Evolutionary conservation across 2,888 invertebrate genomes (phyloP), one percentile per base, ranked within the genome.

Genomic region (Tachina grossa): DNA sequence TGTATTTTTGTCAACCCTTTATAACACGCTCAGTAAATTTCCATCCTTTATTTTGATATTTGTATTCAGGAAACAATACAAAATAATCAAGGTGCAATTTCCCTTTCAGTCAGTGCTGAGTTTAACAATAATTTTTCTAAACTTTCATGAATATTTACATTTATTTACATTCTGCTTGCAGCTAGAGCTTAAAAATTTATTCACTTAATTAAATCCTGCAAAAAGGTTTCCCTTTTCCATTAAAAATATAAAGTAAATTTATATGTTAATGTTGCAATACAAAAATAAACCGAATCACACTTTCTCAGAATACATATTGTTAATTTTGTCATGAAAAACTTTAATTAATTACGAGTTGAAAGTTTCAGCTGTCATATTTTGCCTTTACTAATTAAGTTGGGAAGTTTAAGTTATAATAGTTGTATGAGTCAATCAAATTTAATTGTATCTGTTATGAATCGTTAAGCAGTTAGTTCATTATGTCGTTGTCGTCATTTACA

Each of bases 11-110:
- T 41, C 19, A 31, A 31, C 43, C 43, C 43, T 55, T 5, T 22
- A 6, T n/a, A 31, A 49, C 51, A 16, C 14, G 22, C 43, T 55
- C 22, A 22, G 22, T 6, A 22, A n/a, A n/a, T 22, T 71, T 47
- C 59, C n/a, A n/a, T n/a, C 74, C 22, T 51, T 63, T 41, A 63
- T 22, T 74, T 74, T 63, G 11, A 19, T 19, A 63, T 63, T 63
- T 63, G 43, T 22, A 63, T 75, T 4, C 5, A 10, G 13, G 47
- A 59, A 49, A 19, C 51, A 19, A 49, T 9, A 16, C 39, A 22
- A 22, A 31, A n/a, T 9, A 65, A 10, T 65, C 16, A 57, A 41
- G 49, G 41, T 14, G 43, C 39, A 59, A 49, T 77, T 49, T 22
- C n/a, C 1, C n/a, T 47, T 49, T 68, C 53, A 68, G 9, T 68